Evolutionary conservation across 2,113 vertebrate species (phyloP).

Genomic region (Tinamus guttatus): DNA sequence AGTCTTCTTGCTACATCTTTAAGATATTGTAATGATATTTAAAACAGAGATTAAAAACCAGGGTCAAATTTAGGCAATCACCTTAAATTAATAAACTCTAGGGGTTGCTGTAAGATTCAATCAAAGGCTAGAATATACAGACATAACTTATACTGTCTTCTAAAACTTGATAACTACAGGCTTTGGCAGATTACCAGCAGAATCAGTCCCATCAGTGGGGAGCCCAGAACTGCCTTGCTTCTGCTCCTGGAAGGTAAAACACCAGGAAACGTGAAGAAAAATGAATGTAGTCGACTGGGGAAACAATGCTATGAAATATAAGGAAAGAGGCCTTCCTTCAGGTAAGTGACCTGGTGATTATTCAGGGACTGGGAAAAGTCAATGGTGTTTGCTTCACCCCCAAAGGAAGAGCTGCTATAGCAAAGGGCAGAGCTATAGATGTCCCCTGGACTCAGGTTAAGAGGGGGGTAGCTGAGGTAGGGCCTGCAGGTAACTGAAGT

Average conservation of each 20-base stretch:
- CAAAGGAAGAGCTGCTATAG: neutral
- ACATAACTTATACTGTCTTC: neutral
- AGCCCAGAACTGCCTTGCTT: neutral
- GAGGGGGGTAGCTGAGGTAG: no score
- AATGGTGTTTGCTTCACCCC: neutral
- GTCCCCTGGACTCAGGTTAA: neutral
- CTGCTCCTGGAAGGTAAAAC: neutral
- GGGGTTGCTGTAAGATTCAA: neutral
- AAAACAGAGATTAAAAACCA: neutral
- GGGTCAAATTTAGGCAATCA: neutral
- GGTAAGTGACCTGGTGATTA: neutral
- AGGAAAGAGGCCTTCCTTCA: neutral
- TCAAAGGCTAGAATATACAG: neutral
- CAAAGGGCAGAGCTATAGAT: neutral
- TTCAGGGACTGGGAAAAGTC: neutral
- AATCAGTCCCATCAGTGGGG: neutral
- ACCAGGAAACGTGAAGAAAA: neutral
- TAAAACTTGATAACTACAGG: neutral
- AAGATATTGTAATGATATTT: neutral
- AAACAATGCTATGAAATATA: neutral
- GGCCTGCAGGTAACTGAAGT: neutral
- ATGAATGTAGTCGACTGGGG: neutral
- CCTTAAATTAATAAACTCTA: neutral
- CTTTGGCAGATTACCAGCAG: neutral
- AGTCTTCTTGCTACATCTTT: neutral